Percentiles rank a stretch among this genome's conserved stretches.
These are phyloP conservation scores for Scyliorhinus canicula DNA, from an alignment of 2,797 vertebrate species.

Conservation along the genomic window DNA sequence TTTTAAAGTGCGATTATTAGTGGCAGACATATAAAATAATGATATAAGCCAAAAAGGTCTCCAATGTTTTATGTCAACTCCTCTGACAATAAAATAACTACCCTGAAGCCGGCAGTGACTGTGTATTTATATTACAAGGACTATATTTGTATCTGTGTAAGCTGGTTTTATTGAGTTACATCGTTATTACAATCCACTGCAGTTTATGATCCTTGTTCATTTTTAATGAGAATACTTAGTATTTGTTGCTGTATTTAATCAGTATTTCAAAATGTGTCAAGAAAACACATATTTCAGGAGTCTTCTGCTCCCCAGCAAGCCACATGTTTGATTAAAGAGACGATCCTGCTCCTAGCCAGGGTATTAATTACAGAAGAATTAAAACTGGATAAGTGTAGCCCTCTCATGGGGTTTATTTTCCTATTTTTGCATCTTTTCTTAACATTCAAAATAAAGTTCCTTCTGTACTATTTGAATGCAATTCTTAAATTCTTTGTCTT, in stretches of 20 bases:
- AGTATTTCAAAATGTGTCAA: background rate
- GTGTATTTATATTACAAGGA: background rate
- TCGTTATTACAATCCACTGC: background rate
- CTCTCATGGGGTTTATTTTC: too few species aligned
- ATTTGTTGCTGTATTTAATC: background rate
- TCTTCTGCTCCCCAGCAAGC: too few species aligned
- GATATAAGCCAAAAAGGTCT: background rate
- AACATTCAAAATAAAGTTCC: too few species aligned
- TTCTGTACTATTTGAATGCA: too few species aligned
- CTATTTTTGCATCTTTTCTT: too few species aligned
- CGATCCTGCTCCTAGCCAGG: too few species aligned
- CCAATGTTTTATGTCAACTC: background rate
- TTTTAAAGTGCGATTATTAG: background rate
- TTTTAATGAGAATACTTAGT: background rate
- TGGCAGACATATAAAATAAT: background rate
- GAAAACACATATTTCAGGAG: too few species aligned
- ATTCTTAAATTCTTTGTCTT: too few species aligned
- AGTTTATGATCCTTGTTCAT: constrained; percentile 1
- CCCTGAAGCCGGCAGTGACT: background rate
- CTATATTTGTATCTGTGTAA: background rate
- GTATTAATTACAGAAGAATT: too few species aligned
- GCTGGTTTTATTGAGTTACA: background rate
- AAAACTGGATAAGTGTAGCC: too few species aligned
- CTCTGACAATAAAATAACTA: background rate
- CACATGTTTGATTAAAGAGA: background rate